Conservation (phyloP, 2,797 vertebrate species). For the Malurus splendens region DNA sequence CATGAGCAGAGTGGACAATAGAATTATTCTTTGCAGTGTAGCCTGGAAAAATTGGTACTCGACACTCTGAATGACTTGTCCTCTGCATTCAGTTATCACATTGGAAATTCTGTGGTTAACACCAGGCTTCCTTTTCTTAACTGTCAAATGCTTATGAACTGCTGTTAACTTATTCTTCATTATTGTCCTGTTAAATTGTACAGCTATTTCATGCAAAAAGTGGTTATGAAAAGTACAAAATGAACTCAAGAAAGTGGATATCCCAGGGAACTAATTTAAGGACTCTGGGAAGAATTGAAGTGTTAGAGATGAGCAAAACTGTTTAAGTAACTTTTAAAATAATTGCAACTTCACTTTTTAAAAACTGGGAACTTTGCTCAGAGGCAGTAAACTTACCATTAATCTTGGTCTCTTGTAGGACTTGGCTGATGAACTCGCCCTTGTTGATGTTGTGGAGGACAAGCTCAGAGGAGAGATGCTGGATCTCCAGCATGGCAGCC, state of each 20-base stretch:
- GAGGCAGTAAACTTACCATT: not conserved
- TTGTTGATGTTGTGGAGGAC: constrained; percentile 96
- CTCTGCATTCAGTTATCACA: not conserved
- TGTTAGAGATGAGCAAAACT: not conserved
- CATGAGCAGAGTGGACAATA: not conserved
- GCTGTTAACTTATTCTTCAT: not conserved
- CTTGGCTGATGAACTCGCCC: constrained; percentile 90
- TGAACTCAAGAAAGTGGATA: not conserved
- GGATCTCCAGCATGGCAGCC: constrained; percentile 94
- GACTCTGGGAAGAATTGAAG: not conserved
- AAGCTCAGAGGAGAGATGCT: constrained; percentile 94
- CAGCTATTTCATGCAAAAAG: not conserved
- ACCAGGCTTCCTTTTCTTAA: not conserved
- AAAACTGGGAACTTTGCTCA: not conserved
- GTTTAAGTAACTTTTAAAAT: not conserved
- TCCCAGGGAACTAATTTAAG: not conserved
- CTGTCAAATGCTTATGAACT: not conserved
- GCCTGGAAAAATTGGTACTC: not conserved
- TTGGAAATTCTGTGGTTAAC: not conserved
- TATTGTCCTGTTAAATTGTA: not conserved
- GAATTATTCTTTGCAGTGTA: not conserved
- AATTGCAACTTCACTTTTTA: not conserved
- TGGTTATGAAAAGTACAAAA: not conserved
- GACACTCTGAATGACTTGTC: not conserved
- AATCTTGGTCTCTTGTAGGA: constrained; percentile 73